phyloP scores from a whole-genome alignment of 2,888 invertebrate species.

The Oasisia sp. region DNA sequence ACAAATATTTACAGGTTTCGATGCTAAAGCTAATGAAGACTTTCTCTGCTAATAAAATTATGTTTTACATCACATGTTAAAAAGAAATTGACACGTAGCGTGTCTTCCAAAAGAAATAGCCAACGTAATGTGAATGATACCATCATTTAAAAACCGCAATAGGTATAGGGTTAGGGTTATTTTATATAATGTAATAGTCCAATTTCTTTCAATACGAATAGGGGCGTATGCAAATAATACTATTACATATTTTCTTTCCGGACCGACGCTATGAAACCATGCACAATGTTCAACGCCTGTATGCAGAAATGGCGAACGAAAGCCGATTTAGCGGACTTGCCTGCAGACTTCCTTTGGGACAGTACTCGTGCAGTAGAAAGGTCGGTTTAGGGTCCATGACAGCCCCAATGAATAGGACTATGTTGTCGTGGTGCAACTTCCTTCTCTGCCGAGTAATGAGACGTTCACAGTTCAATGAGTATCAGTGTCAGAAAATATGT shows the following conservation, averaged over 20 bases:
- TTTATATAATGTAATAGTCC: too few species aligned
- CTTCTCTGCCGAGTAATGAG: constrained; percentile 28
- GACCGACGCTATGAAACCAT: neutral
- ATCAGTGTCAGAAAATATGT: neutral
- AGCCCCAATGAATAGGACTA: constrained; percentile 84
- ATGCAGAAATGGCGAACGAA: neutral
- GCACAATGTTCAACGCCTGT: neutral
- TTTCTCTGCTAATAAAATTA: too few species aligned
- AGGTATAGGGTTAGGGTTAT: too few species aligned
- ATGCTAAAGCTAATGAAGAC: too few species aligned
- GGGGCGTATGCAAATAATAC: too few species aligned
- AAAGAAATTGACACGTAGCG: too few species aligned
- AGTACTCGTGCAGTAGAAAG: constrained; percentile 87
- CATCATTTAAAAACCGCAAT: too few species aligned
- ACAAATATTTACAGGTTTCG: too few species aligned
- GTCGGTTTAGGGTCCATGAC: constrained; percentile 83
- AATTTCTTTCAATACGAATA: too few species aligned
- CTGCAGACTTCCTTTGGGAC: constrained; percentile 82
- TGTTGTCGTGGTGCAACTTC: constrained; percentile 85
- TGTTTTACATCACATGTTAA: too few species aligned
- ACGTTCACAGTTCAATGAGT: neutral
- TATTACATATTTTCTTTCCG: neutral
- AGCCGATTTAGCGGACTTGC: constrained; percentile 34
- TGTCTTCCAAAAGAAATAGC: too few species aligned
- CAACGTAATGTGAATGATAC: too few species aligned